Evolutionary conservation across 2,797 vertebrate genomes (phyloP), one percentile per base, ranked within the genome.

Genomic region (Fistularia commersonii): DNA sequence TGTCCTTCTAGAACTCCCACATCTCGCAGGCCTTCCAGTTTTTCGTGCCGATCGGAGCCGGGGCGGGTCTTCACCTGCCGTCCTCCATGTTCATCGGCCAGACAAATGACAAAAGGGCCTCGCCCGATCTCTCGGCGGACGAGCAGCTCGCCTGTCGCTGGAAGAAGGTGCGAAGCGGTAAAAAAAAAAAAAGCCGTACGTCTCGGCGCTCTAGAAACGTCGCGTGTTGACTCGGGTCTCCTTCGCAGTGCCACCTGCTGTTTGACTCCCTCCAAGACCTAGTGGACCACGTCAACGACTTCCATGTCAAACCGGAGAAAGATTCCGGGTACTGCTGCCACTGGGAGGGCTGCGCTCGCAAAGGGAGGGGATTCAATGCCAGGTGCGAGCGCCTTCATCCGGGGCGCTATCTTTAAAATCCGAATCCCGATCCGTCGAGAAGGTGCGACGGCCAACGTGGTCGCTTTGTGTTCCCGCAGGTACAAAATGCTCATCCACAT

Each of bases 401-500:
- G 3, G 1, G 9, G 6, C 34, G 7, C 34, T 35, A 35, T 35
- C 8, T 15, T 51, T 10, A n/a, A n/a, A n/a, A n/a, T n/a, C n/a
- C n/a, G n/a, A n/a, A n/a, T n/a, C n/a, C n/a, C n/a, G 48, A 34
- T 11, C 33, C 3, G 13, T 14, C 10, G 12, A 6, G 36, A n/a
- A 13, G n/a, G 23, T 39, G 34, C 5, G 13, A 6, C 11, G 11
- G 32, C 23, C 0, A 48, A 14, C 1, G 32, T 8, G 1, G 32
- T 7, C 8, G 37, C 2, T 60, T 32, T 56, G 36, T 48, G 9
- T 55, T 41, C 6, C 11, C 15, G 14, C 62, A 98, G 96, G 88
- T 98, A 98, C 82, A 98, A 98, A 90, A 98, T 98, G 96, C 82
- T 98, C 77, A 98, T 98, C 77, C 96, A 98, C 72, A 97, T 98